Evolutionary conservation across 2,888 invertebrate genomes (phyloP), one percentile per base, ranked within the genome.

Genomic region (Sarcophaga caerulescens): DNA sequence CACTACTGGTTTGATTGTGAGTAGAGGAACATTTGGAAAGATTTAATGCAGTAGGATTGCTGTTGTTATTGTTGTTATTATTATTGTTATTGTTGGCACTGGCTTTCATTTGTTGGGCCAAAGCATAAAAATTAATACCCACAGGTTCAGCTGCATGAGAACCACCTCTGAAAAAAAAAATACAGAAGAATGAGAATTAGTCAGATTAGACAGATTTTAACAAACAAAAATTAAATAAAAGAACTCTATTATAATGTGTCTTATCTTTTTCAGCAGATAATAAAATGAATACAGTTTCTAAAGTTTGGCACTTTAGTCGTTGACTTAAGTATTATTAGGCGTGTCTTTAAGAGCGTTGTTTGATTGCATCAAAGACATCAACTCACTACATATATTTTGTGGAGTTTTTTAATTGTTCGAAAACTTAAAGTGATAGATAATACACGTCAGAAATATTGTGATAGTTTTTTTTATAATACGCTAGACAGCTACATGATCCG

Each of bases 1-100:
- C 85, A 80, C 88, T 90, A 23, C 88, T 71, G 35, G 2, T 10
- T 35, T 35, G 35, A 78, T 90, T 92, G 21, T 90, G 68, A 2
- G 80, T 44, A 1, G 88, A 87, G 25, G 92, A 89, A 80, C 92
- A 91, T 87, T 92, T 92, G 2, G 92, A 92, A 3, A 92, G 89
- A 89, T 92, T 92, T 76, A 92, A 86, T 23, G 89, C 92, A 17
- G 91, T 87, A 25, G 92, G 66, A 74, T 76, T 81, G 60, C 23
- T 84, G 63, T 85, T 89, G 45, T 84, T 88, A 4, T 87, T 89
- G 47, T 89, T 90, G 23, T 88, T 90, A 45, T 77, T 87, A 4
- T 52, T 45, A 44, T 79, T 45, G 23, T 79, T 84, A 52, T 71
- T 78, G 23, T 69, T 86, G 21, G 35, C 79, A 45, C 59, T 81